phyloP scores from a whole-genome alignment of 2,888 invertebrate species.

The Hydrotaea cyrtoneurina region DNA sequence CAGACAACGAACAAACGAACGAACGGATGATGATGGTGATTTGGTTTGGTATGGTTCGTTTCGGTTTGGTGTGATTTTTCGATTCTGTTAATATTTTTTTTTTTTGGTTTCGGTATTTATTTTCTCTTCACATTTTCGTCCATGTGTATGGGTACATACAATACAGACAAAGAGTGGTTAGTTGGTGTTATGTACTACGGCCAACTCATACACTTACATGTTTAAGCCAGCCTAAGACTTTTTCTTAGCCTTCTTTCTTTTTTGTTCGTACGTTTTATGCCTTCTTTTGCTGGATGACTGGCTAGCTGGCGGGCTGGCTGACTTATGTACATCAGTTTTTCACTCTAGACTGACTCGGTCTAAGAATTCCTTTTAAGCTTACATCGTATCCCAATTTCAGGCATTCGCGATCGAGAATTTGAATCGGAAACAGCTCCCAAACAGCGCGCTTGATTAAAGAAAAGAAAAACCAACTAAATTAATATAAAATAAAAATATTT shows the following conservation, averaged over 20 bases:
- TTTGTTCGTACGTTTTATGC: neutral
- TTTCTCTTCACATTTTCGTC: slow-evolving; percentile 37
- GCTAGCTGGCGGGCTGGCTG: slow-evolving; percentile 26
- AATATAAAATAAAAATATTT: no score
- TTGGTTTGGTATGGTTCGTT: slow-evolving; percentile 38
- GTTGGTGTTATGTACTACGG: neutral
- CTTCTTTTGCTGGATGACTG: slow-evolving; percentile 39
- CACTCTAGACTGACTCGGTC: slow-evolving; percentile 55
- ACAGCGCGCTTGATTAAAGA: slow-evolving; percentile 66
- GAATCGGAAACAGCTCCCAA: slow-evolving; percentile 75
- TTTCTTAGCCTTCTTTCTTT: slow-evolving; percentile 49
- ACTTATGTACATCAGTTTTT: slow-evolving; percentile 59
- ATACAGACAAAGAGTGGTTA: no score
- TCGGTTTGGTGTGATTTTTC: slow-evolving; percentile 44
- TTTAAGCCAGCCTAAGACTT: slow-evolving; percentile 41
- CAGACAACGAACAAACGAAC: neutral
- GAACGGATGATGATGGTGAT: neutral
- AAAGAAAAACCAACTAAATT: neutral
- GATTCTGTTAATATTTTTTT: slow-evolving; percentile 59
- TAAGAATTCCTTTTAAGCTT: slow-evolving; percentile 78
- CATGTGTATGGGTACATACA: slow-evolving; percentile 1
- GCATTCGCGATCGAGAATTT: slow-evolving; percentile 79
- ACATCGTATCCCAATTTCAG: slow-evolving; percentile 74
- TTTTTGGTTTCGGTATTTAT: slow-evolving; percentile 32
- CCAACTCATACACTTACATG: slow-evolving; percentile 10